phyloP scores from a whole-genome alignment of 2,113 vertebrate species.

The Callithrix jacchus region DNA sequence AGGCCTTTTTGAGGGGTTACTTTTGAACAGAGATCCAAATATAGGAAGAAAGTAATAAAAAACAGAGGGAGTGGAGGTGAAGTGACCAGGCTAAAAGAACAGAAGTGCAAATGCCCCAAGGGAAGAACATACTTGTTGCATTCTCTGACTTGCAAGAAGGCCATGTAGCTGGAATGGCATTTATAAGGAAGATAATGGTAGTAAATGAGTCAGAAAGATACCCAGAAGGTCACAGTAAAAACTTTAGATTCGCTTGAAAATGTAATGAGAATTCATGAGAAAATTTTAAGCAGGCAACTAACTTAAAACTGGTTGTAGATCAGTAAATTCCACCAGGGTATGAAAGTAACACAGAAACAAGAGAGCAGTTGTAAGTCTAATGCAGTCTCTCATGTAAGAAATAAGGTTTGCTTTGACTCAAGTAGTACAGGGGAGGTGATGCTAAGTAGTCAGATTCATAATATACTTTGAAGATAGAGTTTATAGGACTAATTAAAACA shows the following conservation, averaged over 20 bases:
- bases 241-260: slow-evolving; percentile 43
- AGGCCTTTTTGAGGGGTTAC: neutral
- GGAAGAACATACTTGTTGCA: neutral
- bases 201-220: neutral
- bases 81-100: neutral
- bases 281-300: slow-evolving; percentile 26
- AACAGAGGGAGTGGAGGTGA: neutral
- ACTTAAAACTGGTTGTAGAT: neutral
- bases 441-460: neutral
- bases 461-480: neutral
- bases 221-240: neutral
- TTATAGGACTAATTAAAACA: neutral
- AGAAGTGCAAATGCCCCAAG: neutral
- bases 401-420: neutral
- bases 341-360: neutral
- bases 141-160: slow-evolving; percentile 15
- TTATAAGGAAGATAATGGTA: neutral
- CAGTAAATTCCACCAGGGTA: neutral
- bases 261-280: neutral
- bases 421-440: neutral
- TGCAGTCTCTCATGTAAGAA: neutral
- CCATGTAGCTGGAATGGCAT: neutral
- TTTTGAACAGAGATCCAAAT: slow-evolving; percentile 26
- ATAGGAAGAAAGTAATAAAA: neutral
- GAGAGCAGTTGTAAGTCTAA: neutral